Base-by-base conservation (phyloP, 2,797 vertebrate species). In the Cyclura pinguis region DNA sequence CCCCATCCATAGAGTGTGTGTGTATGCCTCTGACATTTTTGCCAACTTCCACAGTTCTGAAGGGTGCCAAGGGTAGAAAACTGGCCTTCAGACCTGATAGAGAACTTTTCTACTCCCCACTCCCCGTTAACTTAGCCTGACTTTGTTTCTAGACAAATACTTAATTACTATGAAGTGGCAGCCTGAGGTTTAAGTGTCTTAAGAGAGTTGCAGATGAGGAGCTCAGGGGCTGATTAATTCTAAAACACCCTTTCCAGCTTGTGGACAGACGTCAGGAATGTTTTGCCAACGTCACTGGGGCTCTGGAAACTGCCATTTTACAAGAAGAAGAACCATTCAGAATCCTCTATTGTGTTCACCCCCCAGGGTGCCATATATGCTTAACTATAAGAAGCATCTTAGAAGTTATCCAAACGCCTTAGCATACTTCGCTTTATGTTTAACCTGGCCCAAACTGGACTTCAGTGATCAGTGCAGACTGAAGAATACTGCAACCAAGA, bases 161-260 rank as follows among this genome's bases (percentile, higher is more conserved):
- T 29, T 86, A 24, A 64, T 18, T 16, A 86, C 4, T 42, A 57
- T 47, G 84, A 73, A 73, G 13, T 18, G 14, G 35, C 24, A 22
- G 50, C 8, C 7, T 80, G 35, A 86, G 84, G 20, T 62, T 73
- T 47, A 73, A 74, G 29, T 62, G 84, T 29, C 89, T 74, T 35
- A 47, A 86, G 89, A 67, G 77, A 86, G 55, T 35, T 57, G 35
- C 20, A 74, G 7, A 35, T 47, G 81, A 86, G 57, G 35, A 90
- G 67, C 89, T 74, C 29, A 52, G 84, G 10, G 50, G 20, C 76
- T 73, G 72, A 62, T 62, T 81, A 86, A 62, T 73, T 72, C 32
- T 73, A 50, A 50, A 27, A 29, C 29, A 12, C 9, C 50, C n/a
- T 59, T 42, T 59, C 62, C 38, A 81, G 29, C 38, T 27, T 42